Percentiles rank a stretch among this genome's conserved stretches.
These are phyloP conservation scores for Nasonovia ribisnigri DNA, from an alignment of 2,888 invertebrate species.

Conservation along the genomic window DNA sequence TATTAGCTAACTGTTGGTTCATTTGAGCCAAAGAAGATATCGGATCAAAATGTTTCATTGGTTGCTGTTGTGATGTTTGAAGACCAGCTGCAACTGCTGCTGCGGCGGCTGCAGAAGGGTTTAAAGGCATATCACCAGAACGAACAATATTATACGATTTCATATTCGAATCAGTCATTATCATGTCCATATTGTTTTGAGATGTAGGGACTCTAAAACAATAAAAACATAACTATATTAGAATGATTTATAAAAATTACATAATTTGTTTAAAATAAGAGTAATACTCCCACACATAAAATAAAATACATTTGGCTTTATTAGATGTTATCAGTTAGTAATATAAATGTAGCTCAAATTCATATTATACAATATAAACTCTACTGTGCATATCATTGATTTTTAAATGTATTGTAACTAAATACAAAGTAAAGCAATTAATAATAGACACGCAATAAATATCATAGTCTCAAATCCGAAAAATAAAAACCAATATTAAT, in stretches of 20 bases:
- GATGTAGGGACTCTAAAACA: conserved; percentile 67
- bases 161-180: conserved; percentile 57
- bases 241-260: neutral
- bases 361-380: neutral
- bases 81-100: conserved; percentile 47
- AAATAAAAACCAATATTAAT: neutral
- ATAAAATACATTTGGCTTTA: neutral
- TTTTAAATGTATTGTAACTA: neutral
- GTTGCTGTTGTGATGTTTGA: conserved; percentile 40
- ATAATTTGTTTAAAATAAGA: neutral
- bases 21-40: conserved; percentile 94
- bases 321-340: neutral
- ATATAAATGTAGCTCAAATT: neutral
- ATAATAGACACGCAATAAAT: neutral
- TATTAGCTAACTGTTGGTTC: conserved; percentile 91
- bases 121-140: conserved; percentile 60
- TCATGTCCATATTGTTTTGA: conserved; percentile 62
- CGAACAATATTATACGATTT: conserved; percentile 44
- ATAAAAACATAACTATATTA: neutral
- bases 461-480: neutral
- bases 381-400: neutral
- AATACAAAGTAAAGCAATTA: neutral
- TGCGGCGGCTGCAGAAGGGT: conserved; percentile 43
- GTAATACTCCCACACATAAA: neutral
- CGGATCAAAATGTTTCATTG: conserved; percentile 82